Conservation (phyloP, 2,888 invertebrate genomes). For the Corbicula japonica region DNA sequence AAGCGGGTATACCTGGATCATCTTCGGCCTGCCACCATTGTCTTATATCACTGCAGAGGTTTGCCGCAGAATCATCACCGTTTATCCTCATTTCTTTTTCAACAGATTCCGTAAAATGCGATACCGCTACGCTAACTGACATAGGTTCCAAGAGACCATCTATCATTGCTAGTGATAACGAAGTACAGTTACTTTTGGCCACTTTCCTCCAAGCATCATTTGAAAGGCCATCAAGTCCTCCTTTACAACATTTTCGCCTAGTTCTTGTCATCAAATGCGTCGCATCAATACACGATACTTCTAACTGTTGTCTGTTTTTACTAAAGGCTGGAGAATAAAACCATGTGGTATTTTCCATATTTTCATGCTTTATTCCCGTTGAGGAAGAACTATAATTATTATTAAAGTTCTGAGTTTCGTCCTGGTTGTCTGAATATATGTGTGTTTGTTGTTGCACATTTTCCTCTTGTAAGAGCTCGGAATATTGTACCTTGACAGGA, state of each 20-base stretch:
- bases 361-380: neutral
- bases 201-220: neutral
- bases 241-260: neutral
- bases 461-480: no score
- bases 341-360: neutral
- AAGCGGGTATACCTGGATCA: slow-evolving; percentile 35
- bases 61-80: neutral
- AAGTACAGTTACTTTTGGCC: neutral
- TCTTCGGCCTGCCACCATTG: slow-evolving; percentile 22
- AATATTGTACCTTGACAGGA: neutral
- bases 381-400: no score
- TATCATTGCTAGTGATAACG: neutral
- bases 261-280: neutral
- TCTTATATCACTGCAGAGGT: slow-evolving; percentile 1
- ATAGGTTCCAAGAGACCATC: neutral
- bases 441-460: no score
- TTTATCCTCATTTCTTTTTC: neutral
- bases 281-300: neutral
- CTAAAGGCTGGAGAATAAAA: neutral
- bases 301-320: neutral
- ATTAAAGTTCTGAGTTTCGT: no score
- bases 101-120: neutral
- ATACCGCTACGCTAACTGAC: neutral
- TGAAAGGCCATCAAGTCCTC: neutral
- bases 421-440: no score